Evolutionary conservation across 1,140 invertebrate genomes (phyloP).

Genomic region (Contarinia nasturtii): DNA sequence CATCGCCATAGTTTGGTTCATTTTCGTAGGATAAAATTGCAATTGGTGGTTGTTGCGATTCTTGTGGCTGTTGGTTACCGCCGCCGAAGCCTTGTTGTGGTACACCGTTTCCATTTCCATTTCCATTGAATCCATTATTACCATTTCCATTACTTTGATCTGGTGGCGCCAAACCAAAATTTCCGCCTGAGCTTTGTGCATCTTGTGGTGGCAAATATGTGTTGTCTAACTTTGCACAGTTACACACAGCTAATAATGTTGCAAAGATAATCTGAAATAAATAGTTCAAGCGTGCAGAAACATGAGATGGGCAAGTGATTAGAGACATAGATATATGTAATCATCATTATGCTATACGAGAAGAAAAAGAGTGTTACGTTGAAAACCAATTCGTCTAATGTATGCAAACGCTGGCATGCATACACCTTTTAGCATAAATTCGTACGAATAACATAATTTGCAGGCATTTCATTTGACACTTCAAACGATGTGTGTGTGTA

Average conservation of each 20-base stretch:
- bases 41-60: constrained; percentile 16
- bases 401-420: too few species aligned
- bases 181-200: constrained; percentile 16
- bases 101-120: constrained; percentile 5
- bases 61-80: constrained; percentile 5
- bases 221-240: constrained; percentile 23
- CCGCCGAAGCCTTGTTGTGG: constrained; percentile 5
- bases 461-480: too few species aligned
- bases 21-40: constrained; percentile 33
- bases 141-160: constrained; percentile 9
- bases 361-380: too few species aligned
- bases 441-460: too few species aligned
- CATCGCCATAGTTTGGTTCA: constrained; percentile 31
- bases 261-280: constrained; percentile 17
- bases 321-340: too few species aligned
- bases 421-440: too few species aligned
- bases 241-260: constrained; percentile 12
- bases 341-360: too few species aligned
- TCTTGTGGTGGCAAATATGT: constrained; percentile 24
- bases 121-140: constrained; percentile 6
- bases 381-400: too few species aligned
- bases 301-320: too few species aligned
- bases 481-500: too few species aligned
- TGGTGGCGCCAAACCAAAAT: constrained; percentile 21
- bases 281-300: too few species aligned